Conservation (phyloP, 2,888 invertebrate species). For the Chymomyza caudatula region DNA sequence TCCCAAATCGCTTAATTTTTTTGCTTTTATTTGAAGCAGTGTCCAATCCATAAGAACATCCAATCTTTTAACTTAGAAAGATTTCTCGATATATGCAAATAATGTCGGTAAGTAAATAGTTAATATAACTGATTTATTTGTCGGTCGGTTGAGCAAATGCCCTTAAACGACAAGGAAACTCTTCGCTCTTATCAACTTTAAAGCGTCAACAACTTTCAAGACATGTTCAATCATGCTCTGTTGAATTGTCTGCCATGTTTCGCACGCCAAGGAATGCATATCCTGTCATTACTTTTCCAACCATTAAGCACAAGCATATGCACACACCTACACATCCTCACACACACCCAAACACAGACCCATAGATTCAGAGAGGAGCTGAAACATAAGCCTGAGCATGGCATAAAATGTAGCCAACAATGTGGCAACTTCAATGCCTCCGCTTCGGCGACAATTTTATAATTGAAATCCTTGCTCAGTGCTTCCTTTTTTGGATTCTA, state of each 20-base stretch:
- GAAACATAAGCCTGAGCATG: constrained; percentile 52
- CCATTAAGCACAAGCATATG: constrained; percentile 49
- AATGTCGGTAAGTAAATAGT: too few relatives aligned
- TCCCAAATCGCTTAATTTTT: too few relatives aligned
- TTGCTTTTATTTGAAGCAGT: too few relatives aligned
- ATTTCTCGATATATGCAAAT: too few relatives aligned
- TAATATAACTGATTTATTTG: too few relatives aligned
- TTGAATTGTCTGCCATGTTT: constrained; percentile 2
- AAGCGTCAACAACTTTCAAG: constrained; percentile 34
- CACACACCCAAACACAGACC: neutral
- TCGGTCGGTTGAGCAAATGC: neutral
- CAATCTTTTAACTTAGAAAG: too few relatives aligned
- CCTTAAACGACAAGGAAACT: constrained; percentile 23
- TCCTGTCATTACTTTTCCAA: constrained; percentile 62
- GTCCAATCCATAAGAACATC: too few relatives aligned
- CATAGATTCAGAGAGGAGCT: constrained; percentile 28
- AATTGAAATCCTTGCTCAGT: constrained; percentile 52
- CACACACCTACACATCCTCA: neutral
- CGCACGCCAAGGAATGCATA: constrained; percentile 6
- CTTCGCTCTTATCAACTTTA: constrained; percentile 12
- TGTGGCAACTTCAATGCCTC: constrained; percentile 24
- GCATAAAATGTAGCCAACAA: constrained; percentile 1
- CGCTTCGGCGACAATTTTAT: constrained; percentile 17
- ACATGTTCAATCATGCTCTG: constrained; percentile 3
- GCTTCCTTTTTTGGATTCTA: constrained; percentile 8